Conservation (phyloP, 2,888 invertebrate genomes). For the Crocallis elinguaria region DNA sequence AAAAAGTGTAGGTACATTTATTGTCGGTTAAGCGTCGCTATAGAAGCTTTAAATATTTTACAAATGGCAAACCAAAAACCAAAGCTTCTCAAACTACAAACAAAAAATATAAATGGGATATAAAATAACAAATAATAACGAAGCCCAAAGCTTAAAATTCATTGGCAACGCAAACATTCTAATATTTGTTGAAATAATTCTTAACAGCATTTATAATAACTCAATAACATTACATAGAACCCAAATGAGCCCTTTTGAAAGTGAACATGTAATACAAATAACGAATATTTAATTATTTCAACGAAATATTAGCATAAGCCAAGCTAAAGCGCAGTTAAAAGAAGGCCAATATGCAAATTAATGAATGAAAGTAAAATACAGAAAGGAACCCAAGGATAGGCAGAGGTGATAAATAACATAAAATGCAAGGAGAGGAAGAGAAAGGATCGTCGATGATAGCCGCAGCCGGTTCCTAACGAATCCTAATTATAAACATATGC, state of each 20-base stretch:
- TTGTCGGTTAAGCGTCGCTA: constrained; percentile 53
- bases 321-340: constrained; percentile 56
- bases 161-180: constrained; percentile 19
- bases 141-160: constrained; percentile 23
- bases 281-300: constrained; percentile 53
- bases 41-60: constrained; percentile 62
- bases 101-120: constrained; percentile 28
- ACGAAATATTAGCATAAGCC: constrained; percentile 56
- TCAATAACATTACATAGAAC: background rate
- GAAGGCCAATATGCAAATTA: constrained; percentile 65
- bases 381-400: constrained; percentile 63
- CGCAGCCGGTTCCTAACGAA: constrained; percentile 77
- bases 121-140: constrained; percentile 23
- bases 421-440: constrained; percentile 66
- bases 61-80: constrained; percentile 26
- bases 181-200: constrained; percentile 29
- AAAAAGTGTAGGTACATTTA: background rate
- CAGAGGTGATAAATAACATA: constrained; percentile 54
- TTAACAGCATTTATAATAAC: background rate
- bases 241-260: background rate
- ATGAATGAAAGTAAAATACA: constrained; percentile 66
- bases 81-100: constrained; percentile 35
- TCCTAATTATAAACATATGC: constrained; percentile 24
- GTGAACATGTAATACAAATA: background rate
- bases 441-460: constrained; percentile 80